A percentile compares a stretch with the other conserved stretches of the same genome.
phyloP scores from a whole-genome alignment of 2,113 vertebrate genomes.

The Sciurus niger region DNA sequence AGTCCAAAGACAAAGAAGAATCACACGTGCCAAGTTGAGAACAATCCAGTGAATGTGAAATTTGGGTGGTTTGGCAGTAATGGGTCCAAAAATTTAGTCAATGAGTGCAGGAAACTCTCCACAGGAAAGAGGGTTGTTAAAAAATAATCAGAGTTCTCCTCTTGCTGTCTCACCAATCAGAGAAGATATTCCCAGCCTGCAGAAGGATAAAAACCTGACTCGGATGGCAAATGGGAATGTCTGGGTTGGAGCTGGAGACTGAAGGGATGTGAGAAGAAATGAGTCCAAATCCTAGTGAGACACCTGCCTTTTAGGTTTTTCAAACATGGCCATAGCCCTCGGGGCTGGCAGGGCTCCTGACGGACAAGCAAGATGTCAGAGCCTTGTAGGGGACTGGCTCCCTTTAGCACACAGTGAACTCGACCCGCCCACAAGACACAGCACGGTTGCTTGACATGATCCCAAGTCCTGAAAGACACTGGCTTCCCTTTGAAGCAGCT shows the following conservation, averaged over 20 bases:
- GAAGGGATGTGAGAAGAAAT: neutral
- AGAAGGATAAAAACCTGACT: neutral
- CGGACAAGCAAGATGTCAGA: neutral
- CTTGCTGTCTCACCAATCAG: neutral
- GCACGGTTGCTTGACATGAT: no score
- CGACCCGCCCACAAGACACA: no score
- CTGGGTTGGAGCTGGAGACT: neutral
- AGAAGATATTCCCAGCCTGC: neutral
- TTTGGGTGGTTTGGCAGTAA: neutral
- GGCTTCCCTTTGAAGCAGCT: neutral
- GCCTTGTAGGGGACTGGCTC: neutral
- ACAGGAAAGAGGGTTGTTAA: neutral
- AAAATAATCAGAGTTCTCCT: neutral
- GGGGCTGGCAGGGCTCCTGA: neutral
- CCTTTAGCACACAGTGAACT: neutral
- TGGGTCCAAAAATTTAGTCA: neutral
- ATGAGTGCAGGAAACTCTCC: neutral
- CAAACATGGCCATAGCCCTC: neutral
- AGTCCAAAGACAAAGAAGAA: neutral
- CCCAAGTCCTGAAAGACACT: fast-evolving
- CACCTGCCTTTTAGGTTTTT: neutral
- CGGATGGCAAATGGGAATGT: neutral
- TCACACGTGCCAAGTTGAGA: neutral
- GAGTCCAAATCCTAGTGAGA: neutral
- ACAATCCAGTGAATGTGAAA: neutral